These are phyloP conservation scores for Chauna torquata DNA, from an alignment of 2,113 vertebrate genomes.

Conservation along the genomic window DNA sequence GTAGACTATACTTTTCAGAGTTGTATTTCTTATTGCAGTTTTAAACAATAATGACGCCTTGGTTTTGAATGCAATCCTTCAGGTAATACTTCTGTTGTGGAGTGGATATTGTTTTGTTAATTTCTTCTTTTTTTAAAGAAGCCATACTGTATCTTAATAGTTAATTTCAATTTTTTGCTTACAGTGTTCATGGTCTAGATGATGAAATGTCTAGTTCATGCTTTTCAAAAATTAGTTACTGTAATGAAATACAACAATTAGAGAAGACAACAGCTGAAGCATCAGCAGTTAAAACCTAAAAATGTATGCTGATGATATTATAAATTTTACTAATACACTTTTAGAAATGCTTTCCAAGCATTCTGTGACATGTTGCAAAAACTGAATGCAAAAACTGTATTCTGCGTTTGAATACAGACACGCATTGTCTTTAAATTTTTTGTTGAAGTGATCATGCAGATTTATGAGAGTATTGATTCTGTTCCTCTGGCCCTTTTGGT, in stretches of 20 bases:
- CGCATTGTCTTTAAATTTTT: constrained; percentile 59
- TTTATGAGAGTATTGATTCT: constrained; percentile 65
- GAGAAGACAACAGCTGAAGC: background rate
- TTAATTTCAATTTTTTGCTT: background rate
- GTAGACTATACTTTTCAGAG: background rate
- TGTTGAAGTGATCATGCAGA: constrained; percentile 47
- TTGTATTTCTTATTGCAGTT: background rate
- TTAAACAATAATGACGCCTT: background rate
- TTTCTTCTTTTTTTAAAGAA: background rate
- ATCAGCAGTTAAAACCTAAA: background rate
- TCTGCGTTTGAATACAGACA: background rate
- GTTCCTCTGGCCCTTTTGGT: background rate
- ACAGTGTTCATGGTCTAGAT: background rate
- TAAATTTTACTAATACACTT: background rate
- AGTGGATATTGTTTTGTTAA: background rate
- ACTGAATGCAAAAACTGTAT: background rate
- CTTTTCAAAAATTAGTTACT: background rate
- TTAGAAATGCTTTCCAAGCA: background rate
- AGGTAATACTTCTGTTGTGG: background rate
- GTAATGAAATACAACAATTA: background rate
- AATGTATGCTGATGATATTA: background rate
- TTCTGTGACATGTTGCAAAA: background rate
- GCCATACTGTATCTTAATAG: background rate
- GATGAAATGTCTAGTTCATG: background rate
- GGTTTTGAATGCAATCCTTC: background rate